Evolutionary conservation across 2,797 vertebrate genomes (phyloP).

Genomic region (Sciaenops ocellatus): DNA sequence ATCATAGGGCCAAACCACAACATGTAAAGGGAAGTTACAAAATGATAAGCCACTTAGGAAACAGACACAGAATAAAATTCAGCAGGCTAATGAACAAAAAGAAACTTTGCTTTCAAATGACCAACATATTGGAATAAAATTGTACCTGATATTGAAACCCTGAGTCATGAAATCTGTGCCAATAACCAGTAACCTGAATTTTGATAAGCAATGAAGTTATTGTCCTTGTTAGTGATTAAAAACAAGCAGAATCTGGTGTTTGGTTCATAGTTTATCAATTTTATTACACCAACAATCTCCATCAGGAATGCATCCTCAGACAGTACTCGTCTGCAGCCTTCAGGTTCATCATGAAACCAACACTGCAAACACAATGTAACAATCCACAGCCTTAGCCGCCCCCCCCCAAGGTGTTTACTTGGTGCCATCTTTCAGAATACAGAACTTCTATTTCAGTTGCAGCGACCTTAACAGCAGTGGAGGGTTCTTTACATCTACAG

Average conservation of each 20-base stretch:
- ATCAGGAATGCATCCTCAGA: not conserved
- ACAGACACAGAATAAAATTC: no score
- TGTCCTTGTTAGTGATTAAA: not conserved
- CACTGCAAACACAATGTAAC: no score
- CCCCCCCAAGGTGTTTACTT: not conserved
- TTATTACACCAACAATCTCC: constrained; percentile 35
- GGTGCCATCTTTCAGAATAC: not conserved
- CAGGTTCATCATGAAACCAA: not conserved
- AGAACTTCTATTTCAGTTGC: constrained; percentile 26
- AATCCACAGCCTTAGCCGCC: not conserved
- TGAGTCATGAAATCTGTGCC: not conserved
- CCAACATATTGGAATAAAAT: no score
- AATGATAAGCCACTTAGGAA: no score
- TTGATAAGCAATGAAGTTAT: not conserved
- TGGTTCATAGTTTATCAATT: not conserved
- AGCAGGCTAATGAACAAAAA: no score
- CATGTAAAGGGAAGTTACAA: no score
- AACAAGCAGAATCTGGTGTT: not conserved
- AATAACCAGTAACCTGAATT: not conserved
- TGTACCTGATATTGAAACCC: no score
- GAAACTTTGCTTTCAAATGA: no score
- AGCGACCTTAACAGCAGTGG: constrained; percentile 16
- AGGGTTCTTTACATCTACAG: constrained; percentile 53
- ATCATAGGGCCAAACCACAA: no score
- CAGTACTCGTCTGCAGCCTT: not conserved